Percentiles rank a stretch among this genome's conserved stretches.
Conservation (phyloP, 2,113 vertebrate genomes). For the Engystomops pustulosus region DNA sequence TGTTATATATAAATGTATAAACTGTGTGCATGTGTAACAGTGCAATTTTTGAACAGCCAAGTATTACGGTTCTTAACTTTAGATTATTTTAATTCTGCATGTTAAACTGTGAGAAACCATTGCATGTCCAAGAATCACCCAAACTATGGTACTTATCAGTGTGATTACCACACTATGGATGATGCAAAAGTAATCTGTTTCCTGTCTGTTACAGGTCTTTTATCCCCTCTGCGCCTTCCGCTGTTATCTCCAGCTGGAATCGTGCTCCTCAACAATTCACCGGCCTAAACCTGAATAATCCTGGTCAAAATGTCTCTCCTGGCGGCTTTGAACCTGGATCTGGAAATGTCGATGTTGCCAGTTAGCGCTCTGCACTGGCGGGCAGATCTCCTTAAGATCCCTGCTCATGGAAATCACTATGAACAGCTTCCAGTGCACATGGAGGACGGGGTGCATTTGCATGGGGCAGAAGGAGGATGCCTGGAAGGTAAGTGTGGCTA, state of each 20-base stretch:
- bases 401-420: constrained; percentile 58
- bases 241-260: constrained; percentile 35
- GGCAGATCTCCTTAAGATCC: constrained; percentile 64
- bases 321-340: constrained; percentile 60
- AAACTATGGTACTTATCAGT: not conserved
- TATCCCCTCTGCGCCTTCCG: constrained; percentile 43
- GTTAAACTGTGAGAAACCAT: not conserved
- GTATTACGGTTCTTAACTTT: too few relatives aligned
- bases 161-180: not conserved
- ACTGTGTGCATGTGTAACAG: too few relatives aligned
- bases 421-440: constrained; percentile 55
- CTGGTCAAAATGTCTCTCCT: constrained; percentile 57
- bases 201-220: not conserved
- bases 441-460: constrained; percentile 56
- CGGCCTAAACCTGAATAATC: not conserved
- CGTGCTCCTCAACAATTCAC: constrained; percentile 17
- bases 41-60: too few relatives aligned
- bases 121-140: not conserved
- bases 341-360: constrained; percentile 61
- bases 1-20: too few relatives aligned
- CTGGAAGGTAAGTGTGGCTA: constrained; percentile 49
- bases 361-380: constrained; percentile 62
- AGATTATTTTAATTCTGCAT: too few relatives aligned
- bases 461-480: constrained; percentile 47
- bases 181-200: not conserved